Percentiles rank a stretch among this genome's conserved stretches.
Evolutionary conservation across 1,140 invertebrate genomes (phyloP).

Genomic region (Pogonomyrmex barbatus): DNA sequence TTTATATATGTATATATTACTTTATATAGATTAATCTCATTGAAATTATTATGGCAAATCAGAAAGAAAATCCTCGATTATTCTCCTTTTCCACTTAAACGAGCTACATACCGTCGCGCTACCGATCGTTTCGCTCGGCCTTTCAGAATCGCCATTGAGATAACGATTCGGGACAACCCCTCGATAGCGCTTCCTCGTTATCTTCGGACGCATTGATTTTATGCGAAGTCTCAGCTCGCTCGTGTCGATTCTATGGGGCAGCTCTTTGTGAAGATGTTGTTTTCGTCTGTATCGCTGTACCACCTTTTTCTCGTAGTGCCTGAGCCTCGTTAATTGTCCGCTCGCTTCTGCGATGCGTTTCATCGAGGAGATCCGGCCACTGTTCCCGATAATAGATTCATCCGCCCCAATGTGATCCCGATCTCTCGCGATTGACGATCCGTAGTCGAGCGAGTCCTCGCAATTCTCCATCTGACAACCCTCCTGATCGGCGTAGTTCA

Average conservation of each 20-base stretch:
- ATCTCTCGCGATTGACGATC: background rate
- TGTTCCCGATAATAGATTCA: conserved; percentile 32
- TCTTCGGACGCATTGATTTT: conserved; percentile 43
- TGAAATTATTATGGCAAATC: conserved; percentile 12
- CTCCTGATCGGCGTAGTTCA: conserved; percentile 81
- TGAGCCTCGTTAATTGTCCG: conserved; percentile 34
- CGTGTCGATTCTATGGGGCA: background rate
- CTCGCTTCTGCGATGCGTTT: conserved; percentile 12
- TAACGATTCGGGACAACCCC: conserved; percentile 32
- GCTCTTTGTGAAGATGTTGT: conserved; percentile 45
- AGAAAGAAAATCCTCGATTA: background rate
- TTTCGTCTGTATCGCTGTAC: conserved; percentile 13
- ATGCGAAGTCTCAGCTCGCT: conserved; percentile 34
- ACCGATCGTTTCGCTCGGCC: conserved; percentile 1
- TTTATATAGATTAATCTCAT: background rate
- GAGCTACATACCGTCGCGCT: conserved; percentile 33
- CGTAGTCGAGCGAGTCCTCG: conserved; percentile 64
- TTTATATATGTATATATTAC: background rate
- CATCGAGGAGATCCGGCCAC: conserved; percentile 8
- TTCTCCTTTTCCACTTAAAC: background rate
- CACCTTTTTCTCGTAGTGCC: conserved; percentile 53
- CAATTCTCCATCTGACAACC: conserved; percentile 80
- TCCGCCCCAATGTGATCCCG: conserved; percentile 68
- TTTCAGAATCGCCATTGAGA: conserved; percentile 54
- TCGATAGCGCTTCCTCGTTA: conserved; percentile 45